These are phyloP conservation scores for Laothoe populi DNA, from an alignment of 2,888 invertebrate genomes.

Conservation along the genomic window DNA sequence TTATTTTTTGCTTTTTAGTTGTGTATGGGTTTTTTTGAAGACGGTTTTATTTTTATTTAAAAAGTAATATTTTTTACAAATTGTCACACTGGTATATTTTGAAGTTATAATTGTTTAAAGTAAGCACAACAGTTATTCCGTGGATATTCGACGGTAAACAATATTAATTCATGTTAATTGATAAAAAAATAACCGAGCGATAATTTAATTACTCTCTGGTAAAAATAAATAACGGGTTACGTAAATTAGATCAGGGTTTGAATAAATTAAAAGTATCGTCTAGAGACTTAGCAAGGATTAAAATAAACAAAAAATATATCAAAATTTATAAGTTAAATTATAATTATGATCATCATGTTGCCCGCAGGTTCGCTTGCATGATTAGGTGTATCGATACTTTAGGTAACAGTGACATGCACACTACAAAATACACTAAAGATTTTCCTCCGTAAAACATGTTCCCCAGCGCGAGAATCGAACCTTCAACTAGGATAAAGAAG, in stretches of 20 bases:
- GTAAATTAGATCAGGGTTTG: constrained; percentile 10
- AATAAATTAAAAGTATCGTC: constrained; percentile 20
- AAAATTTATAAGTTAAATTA: background rate
- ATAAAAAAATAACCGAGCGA: constrained; percentile 26
- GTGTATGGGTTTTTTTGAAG: no score
- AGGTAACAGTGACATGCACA: no score
- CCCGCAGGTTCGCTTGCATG: no score
- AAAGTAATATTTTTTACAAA: no score
- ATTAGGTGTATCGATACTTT: no score
- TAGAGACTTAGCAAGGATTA: background rate
- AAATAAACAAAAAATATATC: constrained; percentile 6
- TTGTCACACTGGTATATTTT: background rate
- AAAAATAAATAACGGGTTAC: constrained; percentile 13
- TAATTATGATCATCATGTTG: no score
- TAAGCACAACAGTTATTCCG: background rate
- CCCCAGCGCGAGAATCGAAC: no score
- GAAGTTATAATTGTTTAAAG: background rate
- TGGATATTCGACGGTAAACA: background rate
- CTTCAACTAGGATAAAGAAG: no score
- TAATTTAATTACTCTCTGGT: background rate
- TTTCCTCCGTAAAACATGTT: no score
- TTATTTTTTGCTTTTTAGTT: no score
- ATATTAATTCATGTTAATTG: background rate
- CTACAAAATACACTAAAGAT: no score
- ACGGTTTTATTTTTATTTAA: no score